Evolutionary conservation across 2,797 vertebrate genomes (phyloP).

Genomic region (Pipistrellus pygmaeus): DNA sequence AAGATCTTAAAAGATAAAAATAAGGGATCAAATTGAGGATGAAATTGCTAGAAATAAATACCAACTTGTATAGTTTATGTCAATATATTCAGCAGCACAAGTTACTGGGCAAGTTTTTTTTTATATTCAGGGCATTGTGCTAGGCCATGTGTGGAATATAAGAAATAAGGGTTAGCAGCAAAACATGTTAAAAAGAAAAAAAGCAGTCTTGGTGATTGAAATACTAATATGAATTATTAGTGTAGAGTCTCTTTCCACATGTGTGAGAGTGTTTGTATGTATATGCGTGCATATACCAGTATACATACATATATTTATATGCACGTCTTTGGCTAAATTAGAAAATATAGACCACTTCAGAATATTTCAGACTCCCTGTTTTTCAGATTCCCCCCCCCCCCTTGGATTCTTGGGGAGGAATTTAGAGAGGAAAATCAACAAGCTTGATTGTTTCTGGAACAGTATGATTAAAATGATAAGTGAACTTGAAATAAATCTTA

Average conservation of each 20-base stretch:
- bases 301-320: neutral
- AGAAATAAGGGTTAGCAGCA: conserved; percentile 23
- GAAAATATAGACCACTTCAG: neutral
- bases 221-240: neutral
- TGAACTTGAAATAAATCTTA: conserved; percentile 35
- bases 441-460: neutral
- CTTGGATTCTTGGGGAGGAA: neutral
- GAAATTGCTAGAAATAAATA: conserved; percentile 31
- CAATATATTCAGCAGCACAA: conserved; percentile 37
- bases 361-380: neutral
- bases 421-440: conserved; percentile 27
- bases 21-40: neutral
- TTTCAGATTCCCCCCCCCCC: neutral
- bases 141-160: neutral
- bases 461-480: neutral
- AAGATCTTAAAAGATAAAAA: neutral
- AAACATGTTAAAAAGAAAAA: neutral
- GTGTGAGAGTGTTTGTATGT: neutral
- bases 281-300: neutral
- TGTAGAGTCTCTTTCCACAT: neutral
- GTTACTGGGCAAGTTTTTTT: conserved; percentile 47
- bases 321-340: neutral
- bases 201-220: neutral
- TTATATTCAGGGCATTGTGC: conserved; percentile 25
- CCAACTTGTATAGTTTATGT: neutral